Evolutionary conservation across 2,113 vertebrate species (phyloP), one percentile per base, ranked within the genome.

Genomic region (Piaya cayana): DNA sequence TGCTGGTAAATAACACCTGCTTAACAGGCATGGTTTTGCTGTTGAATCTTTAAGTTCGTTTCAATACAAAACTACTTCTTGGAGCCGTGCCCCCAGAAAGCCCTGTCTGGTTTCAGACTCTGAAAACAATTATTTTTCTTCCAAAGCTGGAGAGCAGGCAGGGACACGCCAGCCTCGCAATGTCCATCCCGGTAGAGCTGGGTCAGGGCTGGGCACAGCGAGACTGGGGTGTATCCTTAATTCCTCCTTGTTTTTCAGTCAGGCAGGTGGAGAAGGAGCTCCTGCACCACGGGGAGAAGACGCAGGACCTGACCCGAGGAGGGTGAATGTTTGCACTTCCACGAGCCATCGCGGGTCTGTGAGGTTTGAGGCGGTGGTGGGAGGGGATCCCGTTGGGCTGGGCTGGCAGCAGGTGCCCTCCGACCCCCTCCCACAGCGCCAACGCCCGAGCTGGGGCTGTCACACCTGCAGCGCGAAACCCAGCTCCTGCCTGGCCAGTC

Each of bases 161-260:
- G 30, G 39, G 26, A 3, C 16, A 21, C 32, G 8, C 27, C 13
- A 20, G 47, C 55, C 10, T 26, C 16, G 4, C 0, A 4, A 1
- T 13, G 18, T 27, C 36, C 42, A 12, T 16, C 39, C n/a, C 36
- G 8, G 64, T 45, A 49, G 60, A 30, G 10, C 25, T 8, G 11
- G 50, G 30, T 60, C 71, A 58, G 47, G 45, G 25, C 37, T 2
- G 2, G 23, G 45, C 52, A 30, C 37, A 27, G 2, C 7, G 1
- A 2, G 17, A 5, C 26, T 39, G 59, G 53, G 17, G 6, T 2
- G 3, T 25, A n/a, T 32, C 47, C 42, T 42, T 72, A 16, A 64
- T 79, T 92, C 19, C 39, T 36, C 47, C 71, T 64, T 79, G 37
- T 68, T 94, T 72, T 43, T 12, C 59, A 76, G 47, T 30, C 60